phyloP scores from a whole-genome alignment of 2,888 invertebrate species.

The Acleris literana region DNA sequence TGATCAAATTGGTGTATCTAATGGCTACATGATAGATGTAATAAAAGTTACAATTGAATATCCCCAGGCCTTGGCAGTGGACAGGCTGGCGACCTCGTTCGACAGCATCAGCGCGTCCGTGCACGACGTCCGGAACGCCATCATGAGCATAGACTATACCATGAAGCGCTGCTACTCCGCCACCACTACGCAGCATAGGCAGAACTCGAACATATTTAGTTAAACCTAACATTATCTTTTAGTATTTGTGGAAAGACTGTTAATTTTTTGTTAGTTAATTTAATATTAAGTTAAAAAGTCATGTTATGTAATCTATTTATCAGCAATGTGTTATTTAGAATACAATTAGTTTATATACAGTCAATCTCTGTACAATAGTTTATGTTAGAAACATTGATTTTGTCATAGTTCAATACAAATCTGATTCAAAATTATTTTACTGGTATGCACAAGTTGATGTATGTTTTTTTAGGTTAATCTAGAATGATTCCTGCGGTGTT shows the following conservation, averaged over 20 bases:
- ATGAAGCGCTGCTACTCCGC: constrained; percentile 66
- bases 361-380: not conserved
- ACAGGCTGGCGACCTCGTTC: constrained; percentile 65
- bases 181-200: constrained; percentile 54
- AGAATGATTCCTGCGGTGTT: too few species aligned
- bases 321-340: too few species aligned
- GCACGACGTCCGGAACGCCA: constrained; percentile 68
- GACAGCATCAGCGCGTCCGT: constrained; percentile 63
- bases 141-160: constrained; percentile 70
- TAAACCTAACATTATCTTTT: constrained; percentile 33
- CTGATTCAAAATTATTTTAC: too few species aligned
- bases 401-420: too few species aligned
- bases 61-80: constrained; percentile 69
- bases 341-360: not conserved
- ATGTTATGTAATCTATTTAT: too few species aligned
- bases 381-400: not conserved
- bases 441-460: too few species aligned
- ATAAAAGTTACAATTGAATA: not conserved
- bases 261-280: not conserved
- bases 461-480: too few species aligned
- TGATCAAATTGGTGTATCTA: not conserved
- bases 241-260: not conserved
- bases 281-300: not conserved
- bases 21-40: not conserved
- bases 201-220: constrained; percentile 59